Percentiles rank a stretch among this genome's conserved stretches.
Conservation (phyloP, 1,140 invertebrate genomes). For the Monochamus saltuarius region DNA sequence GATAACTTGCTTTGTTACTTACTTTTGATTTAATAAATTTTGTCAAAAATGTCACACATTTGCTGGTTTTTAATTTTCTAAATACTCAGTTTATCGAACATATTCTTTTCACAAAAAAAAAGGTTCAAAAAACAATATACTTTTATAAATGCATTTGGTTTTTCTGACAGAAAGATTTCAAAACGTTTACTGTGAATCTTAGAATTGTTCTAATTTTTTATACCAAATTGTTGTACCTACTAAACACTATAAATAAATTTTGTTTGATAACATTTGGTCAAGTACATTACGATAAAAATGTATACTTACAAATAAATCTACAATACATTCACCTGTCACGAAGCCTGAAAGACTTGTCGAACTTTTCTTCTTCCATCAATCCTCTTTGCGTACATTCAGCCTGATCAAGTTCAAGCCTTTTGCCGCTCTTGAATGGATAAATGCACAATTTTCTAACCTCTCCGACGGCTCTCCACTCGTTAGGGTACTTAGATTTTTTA, state of each 20-base stretch:
- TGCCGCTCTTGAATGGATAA: conserved; percentile 49
- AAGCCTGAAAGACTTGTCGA: conserved; percentile 32
- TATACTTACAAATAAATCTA: background rate
- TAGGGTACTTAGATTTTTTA: conserved; percentile 15
- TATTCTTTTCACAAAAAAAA: too few relatives aligned
- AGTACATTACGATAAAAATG: background rate
- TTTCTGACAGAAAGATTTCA: too few relatives aligned
- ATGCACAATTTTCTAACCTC: conserved; percentile 41
- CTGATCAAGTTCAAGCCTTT: conserved; percentile 36
- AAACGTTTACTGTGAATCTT: too few relatives aligned
- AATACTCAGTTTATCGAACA: too few relatives aligned
- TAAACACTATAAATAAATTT: conserved; percentile 7
- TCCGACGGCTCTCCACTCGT: conserved; percentile 43
- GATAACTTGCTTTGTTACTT: too few relatives aligned
- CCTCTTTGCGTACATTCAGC: conserved; percentile 42
- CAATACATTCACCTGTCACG: conserved; percentile 40
- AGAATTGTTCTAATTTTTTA: conserved; percentile 5
- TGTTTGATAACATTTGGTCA: background rate
- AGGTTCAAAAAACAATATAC: too few relatives aligned
- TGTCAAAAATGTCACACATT: too few relatives aligned
- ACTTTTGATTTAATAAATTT: too few relatives aligned
- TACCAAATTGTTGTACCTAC: background rate
- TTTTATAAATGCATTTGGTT: too few relatives aligned
- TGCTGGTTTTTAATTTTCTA: too few relatives aligned
- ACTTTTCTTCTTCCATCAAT: conserved; percentile 29